Evolutionary conservation across 2,888 invertebrate species (phyloP).

Genomic region (Unio pictorum): DNA sequence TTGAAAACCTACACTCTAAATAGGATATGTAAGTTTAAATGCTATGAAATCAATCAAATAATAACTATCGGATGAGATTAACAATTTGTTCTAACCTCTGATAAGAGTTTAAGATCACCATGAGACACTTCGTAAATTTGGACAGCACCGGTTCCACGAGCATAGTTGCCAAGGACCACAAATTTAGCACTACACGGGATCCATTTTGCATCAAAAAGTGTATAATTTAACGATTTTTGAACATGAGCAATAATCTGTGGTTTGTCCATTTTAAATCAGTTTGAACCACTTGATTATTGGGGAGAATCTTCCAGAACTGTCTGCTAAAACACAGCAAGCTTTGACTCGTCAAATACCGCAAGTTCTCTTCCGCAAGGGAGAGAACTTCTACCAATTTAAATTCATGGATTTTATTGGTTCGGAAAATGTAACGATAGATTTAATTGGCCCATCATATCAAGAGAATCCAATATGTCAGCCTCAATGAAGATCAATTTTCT

Average conservation of each 20-base stretch:
- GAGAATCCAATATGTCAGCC: too few species aligned
- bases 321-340: conserved; percentile 30
- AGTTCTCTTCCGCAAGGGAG: background rate
- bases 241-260: conserved; percentile 92
- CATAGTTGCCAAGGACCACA: conserved; percentile 87
- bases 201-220: conserved; percentile 95
- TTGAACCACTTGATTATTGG: too few species aligned
- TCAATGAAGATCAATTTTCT: too few species aligned
- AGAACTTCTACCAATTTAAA: too few species aligned
- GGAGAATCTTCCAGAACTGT: conserved; percentile 23
- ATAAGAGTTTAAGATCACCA: conserved; percentile 78
- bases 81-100: conserved; percentile 72
- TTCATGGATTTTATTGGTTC: too few species aligned
- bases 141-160: conserved; percentile 88
- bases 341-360: conserved; percentile 18
- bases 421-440: too few species aligned
- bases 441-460: too few species aligned
- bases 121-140: conserved; percentile 78
- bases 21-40: too few species aligned
- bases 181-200: conserved; percentile 95
- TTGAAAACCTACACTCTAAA: too few species aligned
- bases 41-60: too few species aligned
- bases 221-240: conserved; percentile 86
- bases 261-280: conserved; percentile 77
- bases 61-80: background rate